Evolutionary conservation across 2,888 invertebrate genomes (phyloP), one percentile per base, ranked within the genome.

Genomic region (Tenodera sinensis): DNA sequence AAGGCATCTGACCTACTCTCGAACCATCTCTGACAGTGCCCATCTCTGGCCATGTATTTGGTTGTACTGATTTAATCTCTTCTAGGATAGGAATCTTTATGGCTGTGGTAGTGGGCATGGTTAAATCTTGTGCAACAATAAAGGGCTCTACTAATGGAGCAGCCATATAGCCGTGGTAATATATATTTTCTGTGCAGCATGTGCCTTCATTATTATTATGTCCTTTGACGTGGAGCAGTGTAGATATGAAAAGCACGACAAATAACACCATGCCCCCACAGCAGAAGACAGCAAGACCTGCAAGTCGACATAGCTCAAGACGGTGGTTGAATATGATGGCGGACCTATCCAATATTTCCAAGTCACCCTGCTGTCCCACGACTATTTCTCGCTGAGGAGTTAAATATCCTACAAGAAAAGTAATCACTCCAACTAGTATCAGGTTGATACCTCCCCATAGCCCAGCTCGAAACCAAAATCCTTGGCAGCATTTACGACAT

Each of bases 321-420:
- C 93, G 93, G 84, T 93, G 92, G 92, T 94, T 94, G 91, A 93
- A 94, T 12, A 92, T 91, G 71, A 93, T 92, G 8, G 94, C 94
- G 83, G 92, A 92, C 34, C 92, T 92, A 91, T 94, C 93, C 28
- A 94, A 91, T 34, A 93, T 91, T 88, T 92, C 92, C 83, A 93
- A 92, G 89, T 93, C 93, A 89, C 92, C 92, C 83, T 92, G 92
- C 54, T 92, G 91, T 47, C 92, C 92, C 30, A 93, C 91, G 82
- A 93, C 92, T 84, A 92, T 92, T 34, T 92, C 91, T 90, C 93
- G 92, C 89, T 92, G 92, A 1, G 94, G 94, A 84, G 94, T 93
- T 12, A 94, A 92, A 91, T 94, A 94, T 71, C 94, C 94, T 25
- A 94, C 93, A 15, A 94, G 92, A 54, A 94, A 93, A n/a, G 93